Percentiles rank a stretch among this genome's conserved stretches.
These are phyloP conservation scores for Oryzias celebensis DNA, from an alignment of 2,113 vertebrate genomes.

Conservation along the genomic window DNA sequence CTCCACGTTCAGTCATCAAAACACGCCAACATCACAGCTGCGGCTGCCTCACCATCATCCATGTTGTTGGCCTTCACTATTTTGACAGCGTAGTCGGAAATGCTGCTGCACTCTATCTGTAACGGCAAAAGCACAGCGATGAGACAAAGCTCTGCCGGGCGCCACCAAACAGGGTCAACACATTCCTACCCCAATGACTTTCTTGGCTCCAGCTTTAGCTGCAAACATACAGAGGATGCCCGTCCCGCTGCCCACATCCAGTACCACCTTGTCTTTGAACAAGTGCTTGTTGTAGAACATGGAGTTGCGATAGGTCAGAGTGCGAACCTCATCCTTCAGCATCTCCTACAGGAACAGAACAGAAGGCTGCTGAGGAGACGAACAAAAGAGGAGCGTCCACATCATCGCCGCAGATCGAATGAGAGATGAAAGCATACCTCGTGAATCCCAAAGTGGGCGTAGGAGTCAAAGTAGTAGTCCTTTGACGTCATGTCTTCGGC, in stretches of 20 bases:
- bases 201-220: constrained; percentile 90
- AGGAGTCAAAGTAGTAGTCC: constrained; percentile 95
- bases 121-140: constrained; percentile 11
- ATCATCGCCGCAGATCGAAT: not conserved
- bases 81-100: constrained; percentile 92
- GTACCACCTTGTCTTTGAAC: constrained; percentile 92
- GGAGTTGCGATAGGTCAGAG: constrained; percentile 91
- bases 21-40: rapidly evolving
- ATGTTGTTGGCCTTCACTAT: constrained; percentile 94
- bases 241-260: constrained; percentile 90
- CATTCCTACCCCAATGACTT: constrained; percentile 88
- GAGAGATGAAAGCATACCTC: constrained; percentile 75
- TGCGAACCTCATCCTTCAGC: constrained; percentile 93
- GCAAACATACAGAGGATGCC: constrained; percentile 95
- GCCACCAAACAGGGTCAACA: not conserved
- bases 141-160: not conserved
- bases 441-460: constrained; percentile 93
- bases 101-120: constrained; percentile 94
- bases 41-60: constrained; percentile 82
- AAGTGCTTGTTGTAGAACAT: constrained; percentile 96
- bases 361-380: not conserved
- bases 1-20: no score
- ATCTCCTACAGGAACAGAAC: constrained; percentile 79
- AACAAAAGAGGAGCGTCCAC: not conserved
- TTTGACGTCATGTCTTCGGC: constrained; percentile 96